A percentile compares a stretch with the other conserved stretches of the same genome.
Evolutionary conservation across 1,140 invertebrate species (phyloP).

Genomic region (Trachymyrmex cornetzi): DNA sequence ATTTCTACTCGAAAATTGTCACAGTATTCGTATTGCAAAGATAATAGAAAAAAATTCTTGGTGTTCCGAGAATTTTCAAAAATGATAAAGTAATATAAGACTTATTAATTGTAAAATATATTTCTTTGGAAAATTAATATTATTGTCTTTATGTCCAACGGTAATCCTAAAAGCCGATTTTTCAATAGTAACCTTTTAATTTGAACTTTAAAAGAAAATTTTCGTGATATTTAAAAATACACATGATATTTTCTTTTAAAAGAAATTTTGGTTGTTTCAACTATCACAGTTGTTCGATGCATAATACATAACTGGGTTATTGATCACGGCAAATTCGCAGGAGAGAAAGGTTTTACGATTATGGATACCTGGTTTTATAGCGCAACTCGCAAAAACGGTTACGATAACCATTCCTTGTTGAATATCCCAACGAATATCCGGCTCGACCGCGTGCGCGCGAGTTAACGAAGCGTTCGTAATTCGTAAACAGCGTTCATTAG

Average conservation of each 20-base stretch:
- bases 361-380: constrained; percentile 52
- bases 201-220: not conserved
- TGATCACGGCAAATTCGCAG: constrained; percentile 64
- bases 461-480: constrained; percentile 68
- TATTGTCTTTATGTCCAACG: not conserved
- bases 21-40: not conserved
- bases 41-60: not conserved
- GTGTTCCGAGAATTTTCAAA: not conserved
- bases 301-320: constrained; percentile 70
- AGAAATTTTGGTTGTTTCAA: constrained; percentile 52
- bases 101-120: not conserved
- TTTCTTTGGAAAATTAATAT: not conserved
- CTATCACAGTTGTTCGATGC: constrained; percentile 25
- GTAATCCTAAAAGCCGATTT: not conserved
- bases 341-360: constrained; percentile 64
- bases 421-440: constrained; percentile 37
- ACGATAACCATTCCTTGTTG: constrained; percentile 31
- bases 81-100: not conserved
- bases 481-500: constrained; percentile 43
- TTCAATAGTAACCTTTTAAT: not conserved
- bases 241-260: not conserved
- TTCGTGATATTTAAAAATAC: not conserved
- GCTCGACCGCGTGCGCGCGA: constrained; percentile 20
- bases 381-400: constrained; percentile 22
- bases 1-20: not conserved